Evolutionary conservation across 2,113 vertebrate species (phyloP), one percentile per base, ranked within the genome.

Genomic region (Peucedramus taeniatus): DNA sequence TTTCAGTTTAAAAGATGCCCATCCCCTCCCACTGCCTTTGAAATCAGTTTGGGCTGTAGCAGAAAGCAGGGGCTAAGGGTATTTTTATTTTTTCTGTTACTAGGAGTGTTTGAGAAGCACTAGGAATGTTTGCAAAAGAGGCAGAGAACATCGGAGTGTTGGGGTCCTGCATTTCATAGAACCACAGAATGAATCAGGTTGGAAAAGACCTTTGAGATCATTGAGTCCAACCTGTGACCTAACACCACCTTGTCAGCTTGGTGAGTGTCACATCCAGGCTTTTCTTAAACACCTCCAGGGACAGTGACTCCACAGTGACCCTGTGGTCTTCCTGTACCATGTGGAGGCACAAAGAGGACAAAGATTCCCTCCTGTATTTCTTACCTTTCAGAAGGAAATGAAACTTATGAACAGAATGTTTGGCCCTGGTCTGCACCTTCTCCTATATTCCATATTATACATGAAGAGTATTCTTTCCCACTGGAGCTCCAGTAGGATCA

Each of bases 281-380:
- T 31, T 35, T 8, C 51, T 30, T 31, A 21, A 40, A 42, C 35
- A 40, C 13, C 13, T 69, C 42, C 44, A 49, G 14, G 30, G 11
- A 57, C 1, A 5, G 16, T 17, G 61, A 50, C 37, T 50, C 26
- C 42, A 42, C 9, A 24, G 26, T 26, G 7, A 49, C 35, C 30
- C 35, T 35, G 11, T 17, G 45, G 6, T 45, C 44, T 39, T 61
- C 7, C 1, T 10, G 10, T 5, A 23, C 35, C 5, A 0, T 1
- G 0, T 39, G 37, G 35, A 35, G 31, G 27, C 10, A 88, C 26
- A 40, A 44, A 14, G 27, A 66, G 33, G 18, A 49, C 72, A 78
- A 74, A 70, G 18, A 8, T 39, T n/a, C 18, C 24, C 56, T 10
- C 19, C 26, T 0, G 0, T 40, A 16, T 3, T 79, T 12, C 27